A percentile compares a stretch with the other conserved stretches of the same genome.
Conservation (phyloP, 2,113 vertebrate species). For the Oncorhynchus kisutch region DNA sequence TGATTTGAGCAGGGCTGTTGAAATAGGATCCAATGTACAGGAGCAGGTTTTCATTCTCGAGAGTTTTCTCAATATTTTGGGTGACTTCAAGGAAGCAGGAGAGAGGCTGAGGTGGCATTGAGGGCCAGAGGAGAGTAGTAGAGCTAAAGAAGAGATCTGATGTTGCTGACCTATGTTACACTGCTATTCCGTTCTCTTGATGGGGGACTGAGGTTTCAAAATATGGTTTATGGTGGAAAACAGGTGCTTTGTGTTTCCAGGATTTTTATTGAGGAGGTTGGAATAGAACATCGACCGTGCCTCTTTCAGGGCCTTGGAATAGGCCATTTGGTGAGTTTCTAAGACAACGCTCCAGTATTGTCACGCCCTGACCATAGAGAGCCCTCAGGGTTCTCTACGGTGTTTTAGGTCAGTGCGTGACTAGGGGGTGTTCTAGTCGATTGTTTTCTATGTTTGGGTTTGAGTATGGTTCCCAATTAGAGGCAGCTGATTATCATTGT, state of each 20-base stretch:
- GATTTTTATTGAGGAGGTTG: conserved; percentile 5
- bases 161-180: background rate
- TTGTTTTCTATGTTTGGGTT: too few species aligned
- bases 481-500: too few species aligned
- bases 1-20: too few species aligned
- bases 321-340: conserved; percentile 8
- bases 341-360: background rate
- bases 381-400: too few species aligned
- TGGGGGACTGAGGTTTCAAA: conserved; percentile 11
- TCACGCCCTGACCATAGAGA: too few species aligned
- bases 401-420: too few species aligned
- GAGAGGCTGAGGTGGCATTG: background rate
- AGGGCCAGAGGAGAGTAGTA: background rate
- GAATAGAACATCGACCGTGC: conserved; percentile 7
- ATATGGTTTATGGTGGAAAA: conserved; percentile 25
- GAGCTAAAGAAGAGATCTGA: background rate
- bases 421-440: too few species aligned
- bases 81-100: too few species aligned
- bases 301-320: conserved; percentile 6
- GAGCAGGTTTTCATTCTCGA: too few species aligned
- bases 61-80: too few species aligned
- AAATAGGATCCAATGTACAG: too few species aligned
- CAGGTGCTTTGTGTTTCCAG: conserved; percentile 18
- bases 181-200: conserved; percentile 4
- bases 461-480: too few species aligned